Evolutionary conservation across 2,888 invertebrate genomes (phyloP).

Genomic region (Megamerina dolium): DNA sequence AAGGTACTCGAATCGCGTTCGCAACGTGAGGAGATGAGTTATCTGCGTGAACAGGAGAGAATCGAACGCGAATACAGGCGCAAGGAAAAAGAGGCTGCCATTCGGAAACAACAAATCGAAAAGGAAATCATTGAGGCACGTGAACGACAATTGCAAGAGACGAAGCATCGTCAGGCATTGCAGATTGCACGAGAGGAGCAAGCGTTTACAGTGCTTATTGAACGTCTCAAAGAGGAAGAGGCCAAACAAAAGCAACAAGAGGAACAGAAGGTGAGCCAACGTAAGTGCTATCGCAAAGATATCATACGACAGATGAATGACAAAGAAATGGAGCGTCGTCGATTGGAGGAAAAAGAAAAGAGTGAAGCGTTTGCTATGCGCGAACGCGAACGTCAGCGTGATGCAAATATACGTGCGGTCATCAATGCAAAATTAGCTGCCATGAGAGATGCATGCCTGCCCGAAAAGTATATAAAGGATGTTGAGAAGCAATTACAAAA

Average conservation of each 20-base stretch:
- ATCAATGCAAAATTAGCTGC: constrained; percentile 43
- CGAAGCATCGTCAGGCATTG: constrained; percentile 40
- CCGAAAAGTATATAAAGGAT: constrained; percentile 47
- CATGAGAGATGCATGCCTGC: constrained; percentile 47
- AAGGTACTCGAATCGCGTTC: constrained; percentile 39
- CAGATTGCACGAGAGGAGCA: constrained; percentile 45
- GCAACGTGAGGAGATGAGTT: constrained; percentile 39
- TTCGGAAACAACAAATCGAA: constrained; percentile 39
- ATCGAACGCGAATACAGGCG: constrained; percentile 47
- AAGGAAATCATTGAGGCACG: constrained; percentile 39
- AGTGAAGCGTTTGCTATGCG: constrained; percentile 40
- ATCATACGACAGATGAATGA: constrained; percentile 46
- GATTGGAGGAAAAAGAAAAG: constrained; percentile 33
- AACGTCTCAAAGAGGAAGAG: constrained; percentile 41
- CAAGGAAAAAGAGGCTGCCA: constrained; percentile 41
- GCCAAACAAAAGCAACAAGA: constrained; percentile 35
- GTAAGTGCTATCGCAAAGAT: constrained; percentile 40
- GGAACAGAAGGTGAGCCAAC: constrained; percentile 30
- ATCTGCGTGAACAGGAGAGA: constrained; percentile 43
- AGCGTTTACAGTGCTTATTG: constrained; percentile 40
- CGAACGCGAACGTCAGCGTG: constrained; percentile 41
- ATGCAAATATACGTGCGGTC: constrained; percentile 41
- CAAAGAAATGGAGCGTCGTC: constrained; percentile 40
- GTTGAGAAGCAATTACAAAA: constrained; percentile 43
- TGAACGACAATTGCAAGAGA: constrained; percentile 38